A percentile compares a stretch with the other conserved stretches of the same genome.
phyloP scores from a whole-genome alignment of 2,797 vertebrate species.

The Chloroceryle inda region DNA sequence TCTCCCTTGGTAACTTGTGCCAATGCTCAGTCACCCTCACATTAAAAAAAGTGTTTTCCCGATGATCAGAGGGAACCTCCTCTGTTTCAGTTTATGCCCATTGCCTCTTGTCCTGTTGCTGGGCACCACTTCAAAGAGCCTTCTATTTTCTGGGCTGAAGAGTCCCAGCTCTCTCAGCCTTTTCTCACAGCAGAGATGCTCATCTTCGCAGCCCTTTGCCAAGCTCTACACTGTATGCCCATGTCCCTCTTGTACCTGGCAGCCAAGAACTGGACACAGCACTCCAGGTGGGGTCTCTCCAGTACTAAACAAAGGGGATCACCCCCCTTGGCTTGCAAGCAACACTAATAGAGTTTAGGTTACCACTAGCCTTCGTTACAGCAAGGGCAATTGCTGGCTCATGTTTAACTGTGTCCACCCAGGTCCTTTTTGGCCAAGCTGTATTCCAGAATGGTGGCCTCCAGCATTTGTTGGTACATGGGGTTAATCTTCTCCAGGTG shows the following conservation, averaged over 20 bases:
- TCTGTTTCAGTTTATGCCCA: background rate
- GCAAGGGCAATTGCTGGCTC: background rate
- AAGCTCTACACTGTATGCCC: background rate
- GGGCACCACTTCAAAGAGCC: background rate
- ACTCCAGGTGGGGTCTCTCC: background rate
- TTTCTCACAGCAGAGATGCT: background rate
- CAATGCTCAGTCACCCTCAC: background rate
- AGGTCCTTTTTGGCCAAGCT: background rate
- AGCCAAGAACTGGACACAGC: background rate
- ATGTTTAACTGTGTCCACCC: background rate
- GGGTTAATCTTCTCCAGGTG: background rate
- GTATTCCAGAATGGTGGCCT: background rate
- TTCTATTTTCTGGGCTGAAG: background rate
- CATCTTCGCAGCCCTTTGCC: background rate
- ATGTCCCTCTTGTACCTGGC: background rate
- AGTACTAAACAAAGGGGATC: background rate
- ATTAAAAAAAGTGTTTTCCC: background rate
- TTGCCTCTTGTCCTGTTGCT: background rate
- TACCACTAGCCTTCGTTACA: background rate
- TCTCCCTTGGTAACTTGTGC: background rate
- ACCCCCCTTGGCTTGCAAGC: background rate
- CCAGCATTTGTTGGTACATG: background rate
- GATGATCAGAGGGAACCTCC: background rate
- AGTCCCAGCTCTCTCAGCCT: background rate
- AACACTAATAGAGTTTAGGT: background rate